A percentile compares a stretch with the other conserved stretches of the same genome.
These are phyloP conservation scores for Quadriops clusia DNA, from an alignment of 2,888 invertebrate species.

Conservation along the genomic window DNA sequence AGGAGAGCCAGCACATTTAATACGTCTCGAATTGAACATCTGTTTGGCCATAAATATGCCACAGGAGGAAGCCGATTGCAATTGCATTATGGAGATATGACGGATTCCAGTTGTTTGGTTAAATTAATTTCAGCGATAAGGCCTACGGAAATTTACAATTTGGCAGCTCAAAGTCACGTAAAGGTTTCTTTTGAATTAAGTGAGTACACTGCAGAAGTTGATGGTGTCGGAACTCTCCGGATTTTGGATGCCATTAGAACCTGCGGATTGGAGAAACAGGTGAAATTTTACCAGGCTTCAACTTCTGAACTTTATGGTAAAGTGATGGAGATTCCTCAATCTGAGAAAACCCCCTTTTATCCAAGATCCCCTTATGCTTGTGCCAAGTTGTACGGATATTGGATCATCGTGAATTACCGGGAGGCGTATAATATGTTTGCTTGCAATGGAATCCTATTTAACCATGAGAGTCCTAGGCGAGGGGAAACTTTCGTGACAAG, in stretches of 20 bases:
- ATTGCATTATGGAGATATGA: conserved; percentile 97
- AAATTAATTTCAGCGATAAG: conserved; percentile 65
- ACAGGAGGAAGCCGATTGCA: conserved; percentile 85
- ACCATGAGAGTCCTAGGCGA: conserved; percentile 89
- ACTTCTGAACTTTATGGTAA: conserved; percentile 93
- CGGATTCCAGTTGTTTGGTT: conserved; percentile 89
- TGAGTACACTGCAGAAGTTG: conserved; percentile 98
- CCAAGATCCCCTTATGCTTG: conserved; percentile 94
- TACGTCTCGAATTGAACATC: conserved; percentile 89
- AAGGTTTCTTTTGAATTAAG: conserved; percentile 92
- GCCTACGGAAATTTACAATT: conserved; percentile 93
- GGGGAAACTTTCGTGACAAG: conserved; percentile 98
- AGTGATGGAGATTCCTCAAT: conserved; percentile 85
- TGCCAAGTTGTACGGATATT: conserved; percentile 90
- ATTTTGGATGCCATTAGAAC: conserved; percentile 86
- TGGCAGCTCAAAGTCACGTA: conserved; percentile 98
- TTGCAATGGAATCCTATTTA: conserved; percentile 91
- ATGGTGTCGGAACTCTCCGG: conserved; percentile 86
- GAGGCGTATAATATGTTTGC: conserved; percentile 94
- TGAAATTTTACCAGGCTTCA: conserved; percentile 90
- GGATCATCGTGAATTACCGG: conserved; percentile 92
- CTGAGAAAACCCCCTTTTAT: conserved; percentile 90
- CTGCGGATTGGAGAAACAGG: conserved; percentile 67
- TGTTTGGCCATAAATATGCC: conserved; percentile 81
- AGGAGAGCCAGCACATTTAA: conserved; percentile 93